Evolutionary conservation across 2,113 vertebrate species (phyloP), one percentile per base, ranked within the genome.

Genomic region (Erythrocercus mccallii): DNA sequence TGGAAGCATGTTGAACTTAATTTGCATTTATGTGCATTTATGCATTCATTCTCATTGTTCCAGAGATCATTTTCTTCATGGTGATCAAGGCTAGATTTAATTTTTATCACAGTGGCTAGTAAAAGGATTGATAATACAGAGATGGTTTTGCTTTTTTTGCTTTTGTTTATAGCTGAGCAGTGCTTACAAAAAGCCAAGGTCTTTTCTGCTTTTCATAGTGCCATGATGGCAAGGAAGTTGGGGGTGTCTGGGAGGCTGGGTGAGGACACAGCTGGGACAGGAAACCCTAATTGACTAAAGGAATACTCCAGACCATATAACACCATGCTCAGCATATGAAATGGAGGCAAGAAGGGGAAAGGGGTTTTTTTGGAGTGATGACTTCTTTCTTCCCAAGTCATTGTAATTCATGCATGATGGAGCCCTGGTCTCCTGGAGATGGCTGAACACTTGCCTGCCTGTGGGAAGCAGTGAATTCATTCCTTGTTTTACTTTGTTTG

Each of bases 331-430:
- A 38, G 11, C 5, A 25, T 35, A 47, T 18, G 30, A 47, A 53
- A 24, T 25, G 4, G 24, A 13, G 24, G 20, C 11, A 74, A 53
- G 33, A 45, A 73, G 20, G 16, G 5, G 15, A 9, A 50, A 38
- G 8, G 10, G 5, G 0, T 0, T 5, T 6, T 31, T 66, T n/a
- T 66, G 1, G 12, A 47, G 2, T 47, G 45, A 47, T 47, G 9
- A 4, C 1, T 5, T 45, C 81, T 60, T 10, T 74, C 13, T 51
- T 88, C 18, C 33, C 18, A 35, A 60, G 6, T 53, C 11, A 33
- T 45, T 15, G 2, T 25, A n/a, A n/a, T n/a, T n/a, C n/a, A 21
- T 10, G 9, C 4, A 1, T 40, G 38, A 25, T 60, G 20, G 13
- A 9, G 16, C 11, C 16, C 11, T 40, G 20, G 13, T 68, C 6